A percentile compares a stretch with the other conserved stretches of the same genome.
Evolutionary conservation across 2,888 invertebrate genomes (phyloP).

Genomic region (Odontocerum albicorne): DNA sequence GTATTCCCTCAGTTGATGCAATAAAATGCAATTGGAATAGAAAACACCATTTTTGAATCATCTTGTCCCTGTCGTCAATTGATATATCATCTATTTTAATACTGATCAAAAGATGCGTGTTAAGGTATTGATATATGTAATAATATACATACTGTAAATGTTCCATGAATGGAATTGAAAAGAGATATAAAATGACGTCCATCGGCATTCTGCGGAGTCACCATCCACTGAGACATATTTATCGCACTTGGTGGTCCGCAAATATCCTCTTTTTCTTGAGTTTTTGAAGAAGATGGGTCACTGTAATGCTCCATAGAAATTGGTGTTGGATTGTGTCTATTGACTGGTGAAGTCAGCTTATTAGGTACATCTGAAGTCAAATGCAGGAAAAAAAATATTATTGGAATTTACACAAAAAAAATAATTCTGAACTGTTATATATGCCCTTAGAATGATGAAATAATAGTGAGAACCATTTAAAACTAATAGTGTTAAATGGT

Average conservation of each 20-base stretch:
- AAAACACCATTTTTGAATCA: too few relatives aligned
- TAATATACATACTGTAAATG: conserved; percentile 49
- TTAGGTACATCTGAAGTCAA: conserved; percentile 28
- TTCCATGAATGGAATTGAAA: conserved; percentile 48
- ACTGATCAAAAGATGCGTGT: too few relatives aligned
- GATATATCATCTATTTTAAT: too few relatives aligned
- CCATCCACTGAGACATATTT: conserved; percentile 46
- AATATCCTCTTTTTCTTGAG: conserved; percentile 15
- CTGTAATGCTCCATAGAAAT: conserved; percentile 21
- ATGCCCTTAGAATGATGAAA: too few relatives aligned
- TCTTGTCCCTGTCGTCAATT: too few relatives aligned
- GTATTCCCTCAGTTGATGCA: too few relatives aligned
- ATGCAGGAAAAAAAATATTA: neutral
- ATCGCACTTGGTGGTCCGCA: conserved; percentile 40
- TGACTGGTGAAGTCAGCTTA: conserved; percentile 23
- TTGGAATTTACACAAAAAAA: too few relatives aligned
- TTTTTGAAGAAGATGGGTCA: conserved; percentile 18
- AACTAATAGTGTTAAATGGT: too few relatives aligned
- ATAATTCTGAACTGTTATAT: too few relatives aligned
- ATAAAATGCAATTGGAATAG: too few relatives aligned
- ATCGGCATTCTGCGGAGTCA: conserved; percentile 55
- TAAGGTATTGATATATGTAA: too few relatives aligned
- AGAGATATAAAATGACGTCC: conserved; percentile 56
- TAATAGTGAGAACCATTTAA: too few relatives aligned
- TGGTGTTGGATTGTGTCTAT: conserved; percentile 27